A percentile compares a stretch with the other conserved stretches of the same genome.
Conservation (phyloP, 2,888 invertebrate species). For the Eupeodes luniger region DNA sequence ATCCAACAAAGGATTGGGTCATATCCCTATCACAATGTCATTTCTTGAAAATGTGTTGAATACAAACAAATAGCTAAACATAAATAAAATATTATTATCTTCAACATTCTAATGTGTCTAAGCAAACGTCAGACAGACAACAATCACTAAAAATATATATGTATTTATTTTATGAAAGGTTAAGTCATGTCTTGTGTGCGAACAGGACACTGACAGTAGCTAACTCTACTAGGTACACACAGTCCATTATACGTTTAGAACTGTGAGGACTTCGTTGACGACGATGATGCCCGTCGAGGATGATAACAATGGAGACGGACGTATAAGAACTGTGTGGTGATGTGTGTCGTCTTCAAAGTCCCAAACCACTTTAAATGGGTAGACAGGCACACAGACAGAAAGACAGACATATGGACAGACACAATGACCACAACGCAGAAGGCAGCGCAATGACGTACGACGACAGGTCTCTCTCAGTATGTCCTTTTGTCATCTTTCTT, state of each 20-base stretch:
- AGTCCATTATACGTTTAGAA: slow-evolving; percentile 16
- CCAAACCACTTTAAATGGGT: slow-evolving; percentile 12
- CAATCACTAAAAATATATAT: slow-evolving; percentile 41
- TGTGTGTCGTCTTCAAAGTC: neutral
- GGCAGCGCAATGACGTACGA: slow-evolving; percentile 60
- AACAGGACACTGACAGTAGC: slow-evolving; percentile 45
- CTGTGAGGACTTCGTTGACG: too few species aligned
- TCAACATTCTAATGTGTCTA: slow-evolving; percentile 40
- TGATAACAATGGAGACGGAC: slow-evolving; percentile 10
- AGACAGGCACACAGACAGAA: neutral
- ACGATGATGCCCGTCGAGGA: too few species aligned
- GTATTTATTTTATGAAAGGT: slow-evolving; percentile 46
- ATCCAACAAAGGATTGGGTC: neutral
- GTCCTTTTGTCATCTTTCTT: slow-evolving; percentile 70
- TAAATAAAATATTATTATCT: slow-evolving; percentile 33
- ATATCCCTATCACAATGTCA: slow-evolving; percentile 7
- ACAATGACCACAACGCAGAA: slow-evolving; percentile 29
- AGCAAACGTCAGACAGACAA: slow-evolving; percentile 50
- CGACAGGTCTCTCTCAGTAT: slow-evolving; percentile 60
- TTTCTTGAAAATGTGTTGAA: slow-evolving; percentile 46
- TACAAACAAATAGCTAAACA: slow-evolving; percentile 35
- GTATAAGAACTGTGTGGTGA: neutral
- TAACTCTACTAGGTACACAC: slow-evolving; percentile 1
- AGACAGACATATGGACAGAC: neutral
- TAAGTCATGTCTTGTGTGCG: slow-evolving; percentile 48